Evolutionary conservation across 2,797 vertebrate species (phyloP), one percentile per base, ranked within the genome.

Genomic region (Cottoperca gobio): DNA sequence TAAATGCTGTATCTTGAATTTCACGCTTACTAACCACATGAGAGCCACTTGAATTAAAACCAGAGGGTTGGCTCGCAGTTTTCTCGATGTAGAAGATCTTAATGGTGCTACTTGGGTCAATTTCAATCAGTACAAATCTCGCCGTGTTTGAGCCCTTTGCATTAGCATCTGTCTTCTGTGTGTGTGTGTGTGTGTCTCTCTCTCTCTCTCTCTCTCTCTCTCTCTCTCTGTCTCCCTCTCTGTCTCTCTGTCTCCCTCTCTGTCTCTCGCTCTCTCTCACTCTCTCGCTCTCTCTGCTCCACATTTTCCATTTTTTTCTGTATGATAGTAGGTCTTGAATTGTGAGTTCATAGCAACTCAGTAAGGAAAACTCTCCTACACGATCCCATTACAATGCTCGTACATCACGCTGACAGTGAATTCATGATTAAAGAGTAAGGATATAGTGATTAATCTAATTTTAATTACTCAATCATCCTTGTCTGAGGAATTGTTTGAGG

Each of bases 1-100:
- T 59, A 81, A 86, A 78, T 50, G 58, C 50, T 82, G 78, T 49
- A 43, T 77, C 68, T 84, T 75, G 62, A 82, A 71, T 83, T 79
- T 83, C 78, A 84, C 54, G 54, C 65, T 58, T 53, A 66, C 52
- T 63, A 78, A 84, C 86, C 75, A 73, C 85, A 88, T 26, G 73
- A 90, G 85, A 89, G 74, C 73, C 80, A 82, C 79, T 89, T 76
- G 68, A 92, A 72, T 92, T 79, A 89, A 90, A 89, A 84, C 54
- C 80, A 80, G 75, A 79, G 57, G 57, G 70, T 72, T 69, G 28
- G 45, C 76, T 83, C 42, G 23, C 62, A 43, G 70, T 74, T 86
- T 85, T 84, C 66, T 60, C 35, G 35, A 60, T 71, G 75, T 54
- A 50, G 35, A 81, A 86, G 83, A 91, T 87, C 79, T 90, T 79